These are phyloP conservation scores for Clusia tigrina DNA, from an alignment of 2,888 invertebrate genomes.

Conservation along the genomic window DNA sequence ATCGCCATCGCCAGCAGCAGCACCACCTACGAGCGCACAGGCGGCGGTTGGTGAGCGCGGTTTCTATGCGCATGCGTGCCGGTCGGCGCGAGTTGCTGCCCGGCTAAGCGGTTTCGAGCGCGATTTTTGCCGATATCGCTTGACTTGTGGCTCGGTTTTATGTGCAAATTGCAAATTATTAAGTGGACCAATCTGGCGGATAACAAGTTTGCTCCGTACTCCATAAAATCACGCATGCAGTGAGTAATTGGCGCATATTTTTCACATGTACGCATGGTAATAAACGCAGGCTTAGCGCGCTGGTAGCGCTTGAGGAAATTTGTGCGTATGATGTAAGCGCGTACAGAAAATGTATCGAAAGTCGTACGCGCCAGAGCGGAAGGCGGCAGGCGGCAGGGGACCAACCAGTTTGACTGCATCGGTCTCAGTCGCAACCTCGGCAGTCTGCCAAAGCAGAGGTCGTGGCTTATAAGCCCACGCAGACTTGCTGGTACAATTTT, in stretches of 20 bases:
- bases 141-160: slow-evolving; percentile 2
- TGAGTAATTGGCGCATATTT: slow-evolving; percentile 55
- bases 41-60: neutral
- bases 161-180: slow-evolving; percentile 8
- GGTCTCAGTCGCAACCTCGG: too few species aligned
- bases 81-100: too few species aligned
- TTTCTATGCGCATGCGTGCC: neutral
- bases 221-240: slow-evolving; percentile 21
- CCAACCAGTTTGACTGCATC: too few species aligned
- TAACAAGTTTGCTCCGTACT: neutral
- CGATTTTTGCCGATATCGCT: neutral
- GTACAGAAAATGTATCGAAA: too few species aligned
- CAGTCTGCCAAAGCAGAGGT: too few species aligned
- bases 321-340: slow-evolving; percentile 9
- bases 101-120: neutral
- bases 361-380: too few species aligned
- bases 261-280: slow-evolving; percentile 41
- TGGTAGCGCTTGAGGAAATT: slow-evolving; percentile 16
- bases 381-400: too few species aligned
- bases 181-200: neutral
- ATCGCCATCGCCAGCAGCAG: neutral
- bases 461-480: too few species aligned
- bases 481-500: too few species aligned
- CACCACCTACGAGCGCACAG: neutral
- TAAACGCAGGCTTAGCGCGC: slow-evolving; percentile 27